phyloP scores from a whole-genome alignment of 2,113 vertebrate species.

The Crotalus viridis region DNA sequence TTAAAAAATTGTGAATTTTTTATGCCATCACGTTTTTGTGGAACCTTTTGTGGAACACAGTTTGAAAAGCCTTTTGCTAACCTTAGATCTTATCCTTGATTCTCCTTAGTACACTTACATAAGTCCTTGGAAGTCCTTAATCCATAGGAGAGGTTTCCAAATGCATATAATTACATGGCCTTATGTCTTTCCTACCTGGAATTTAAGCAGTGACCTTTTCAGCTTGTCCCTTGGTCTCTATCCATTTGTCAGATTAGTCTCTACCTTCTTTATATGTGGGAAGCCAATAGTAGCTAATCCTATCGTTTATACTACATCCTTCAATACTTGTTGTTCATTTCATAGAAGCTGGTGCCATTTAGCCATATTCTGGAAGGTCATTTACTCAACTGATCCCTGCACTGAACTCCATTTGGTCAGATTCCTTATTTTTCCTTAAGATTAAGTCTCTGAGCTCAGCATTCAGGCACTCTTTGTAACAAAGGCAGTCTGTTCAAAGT shows the following conservation, averaged over 20 bases:
- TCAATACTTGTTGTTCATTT: neutral
- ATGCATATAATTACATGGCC: neutral
- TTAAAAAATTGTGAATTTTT: neutral
- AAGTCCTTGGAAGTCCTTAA: neutral
- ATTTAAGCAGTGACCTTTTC: neutral
- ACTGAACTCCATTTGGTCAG: neutral
- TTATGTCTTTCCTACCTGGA: neutral
- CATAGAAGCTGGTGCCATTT: neutral
- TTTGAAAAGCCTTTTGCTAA: neutral
- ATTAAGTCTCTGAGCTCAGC: neutral
- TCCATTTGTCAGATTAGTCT: neutral
- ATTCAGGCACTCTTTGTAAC: neutral
- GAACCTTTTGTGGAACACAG: neutral
- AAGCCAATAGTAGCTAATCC: neutral
- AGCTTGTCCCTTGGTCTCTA: neutral
- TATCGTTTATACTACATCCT: neutral
- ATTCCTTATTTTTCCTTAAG: neutral
- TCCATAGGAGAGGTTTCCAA: neutral
- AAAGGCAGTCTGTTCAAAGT: neutral
- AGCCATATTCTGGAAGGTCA: neutral
- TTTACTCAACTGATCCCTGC: neutral
- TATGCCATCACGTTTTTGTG: neutral
- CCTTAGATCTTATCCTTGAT: neutral
- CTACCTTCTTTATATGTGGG: neutral
- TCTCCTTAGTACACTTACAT: neutral